Percentiles rank a stretch among this genome's conserved stretches.
Conservation (phyloP, 2,113 vertebrate genomes). For the Phocoena sinus region DNA sequence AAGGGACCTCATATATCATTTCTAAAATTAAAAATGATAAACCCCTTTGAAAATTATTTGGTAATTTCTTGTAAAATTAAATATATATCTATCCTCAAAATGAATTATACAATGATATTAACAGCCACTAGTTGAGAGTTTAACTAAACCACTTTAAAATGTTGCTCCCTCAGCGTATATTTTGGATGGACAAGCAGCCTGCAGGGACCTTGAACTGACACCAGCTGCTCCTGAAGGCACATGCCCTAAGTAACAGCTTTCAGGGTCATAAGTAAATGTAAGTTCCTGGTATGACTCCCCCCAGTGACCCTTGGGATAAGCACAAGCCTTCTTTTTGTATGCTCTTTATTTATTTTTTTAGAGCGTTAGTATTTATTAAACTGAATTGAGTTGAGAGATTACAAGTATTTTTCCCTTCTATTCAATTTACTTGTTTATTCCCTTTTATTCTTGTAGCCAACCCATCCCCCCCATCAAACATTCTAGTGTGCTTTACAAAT, state of each 20-base stretch:
- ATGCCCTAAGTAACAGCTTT: not conserved
- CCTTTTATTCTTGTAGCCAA: not conserved
- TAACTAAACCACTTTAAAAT: not conserved
- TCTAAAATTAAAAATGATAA: not conserved
- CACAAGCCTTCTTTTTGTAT: not conserved
- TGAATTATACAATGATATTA: not conserved
- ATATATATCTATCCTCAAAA: not conserved
- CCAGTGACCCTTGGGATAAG: not conserved
- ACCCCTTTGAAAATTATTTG: not conserved
- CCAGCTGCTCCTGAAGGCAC: not conserved
- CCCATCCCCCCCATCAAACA: not conserved
- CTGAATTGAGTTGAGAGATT: not conserved
- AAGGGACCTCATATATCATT: not conserved
- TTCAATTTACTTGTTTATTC: not conserved
- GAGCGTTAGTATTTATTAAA: not conserved
- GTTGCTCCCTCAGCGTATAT: not conserved
- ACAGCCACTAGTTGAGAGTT: not conserved
- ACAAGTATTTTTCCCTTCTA: not conserved
- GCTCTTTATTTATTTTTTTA: too few relatives aligned
- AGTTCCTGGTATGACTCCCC: not conserved
- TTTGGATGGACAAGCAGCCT: not conserved
- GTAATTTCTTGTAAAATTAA: not conserved
- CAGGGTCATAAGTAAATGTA: not conserved
- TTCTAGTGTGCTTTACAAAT: not conserved
- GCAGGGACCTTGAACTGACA: not conserved